Percentiles rank a stretch among this genome's conserved stretches.
Evolutionary conservation across 2,888 invertebrate genomes (phyloP).

Genomic region (Torymus aiolomorphi): DNA sequence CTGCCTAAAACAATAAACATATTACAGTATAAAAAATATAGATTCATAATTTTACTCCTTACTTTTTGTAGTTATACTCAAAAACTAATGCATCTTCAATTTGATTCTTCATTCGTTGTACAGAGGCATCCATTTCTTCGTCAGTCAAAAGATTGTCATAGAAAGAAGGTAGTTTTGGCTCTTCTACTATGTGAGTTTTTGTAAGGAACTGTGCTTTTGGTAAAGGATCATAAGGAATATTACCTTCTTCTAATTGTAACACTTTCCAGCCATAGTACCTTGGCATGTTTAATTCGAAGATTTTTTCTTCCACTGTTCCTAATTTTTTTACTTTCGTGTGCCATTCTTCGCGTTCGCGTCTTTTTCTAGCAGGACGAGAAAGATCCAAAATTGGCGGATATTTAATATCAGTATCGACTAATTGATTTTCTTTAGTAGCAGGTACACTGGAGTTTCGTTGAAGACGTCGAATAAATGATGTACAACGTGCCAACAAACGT

Average conservation of each 20-base stretch:
- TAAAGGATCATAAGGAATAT: constrained; percentile 82
- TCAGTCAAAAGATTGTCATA: constrained; percentile 76
- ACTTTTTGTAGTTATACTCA: constrained; percentile 80
- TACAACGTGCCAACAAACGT: constrained; percentile 21
- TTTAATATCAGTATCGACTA: constrained; percentile 52
- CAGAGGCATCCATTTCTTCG: constrained; percentile 75
- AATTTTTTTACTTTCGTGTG: constrained; percentile 80
- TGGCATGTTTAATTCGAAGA: constrained; percentile 89
- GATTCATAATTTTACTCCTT: constrained; percentile 66
- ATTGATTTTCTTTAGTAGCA: not conserved
- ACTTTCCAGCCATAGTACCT: constrained; percentile 87
- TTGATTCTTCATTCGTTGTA: constrained; percentile 78
- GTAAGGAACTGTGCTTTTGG: constrained; percentile 86
- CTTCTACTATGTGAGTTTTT: constrained; percentile 83
- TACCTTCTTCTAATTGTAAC: constrained; percentile 79
- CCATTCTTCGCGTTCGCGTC: constrained; percentile 76
- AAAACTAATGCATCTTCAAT: constrained; percentile 82
- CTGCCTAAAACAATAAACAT: constrained; percentile 63
- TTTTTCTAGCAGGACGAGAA: constrained; percentile 76
- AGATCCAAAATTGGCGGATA: constrained; percentile 83
- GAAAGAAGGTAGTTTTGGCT: constrained; percentile 79
- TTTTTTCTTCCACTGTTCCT: constrained; percentile 89
- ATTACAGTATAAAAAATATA: constrained; percentile 13
- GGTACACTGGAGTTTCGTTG: constrained; percentile 20
- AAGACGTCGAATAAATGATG: not conserved